These are phyloP conservation scores for Ardeotis arabs DNA, from an alignment of 2,113 vertebrate genomes.

Conservation along the genomic window DNA sequence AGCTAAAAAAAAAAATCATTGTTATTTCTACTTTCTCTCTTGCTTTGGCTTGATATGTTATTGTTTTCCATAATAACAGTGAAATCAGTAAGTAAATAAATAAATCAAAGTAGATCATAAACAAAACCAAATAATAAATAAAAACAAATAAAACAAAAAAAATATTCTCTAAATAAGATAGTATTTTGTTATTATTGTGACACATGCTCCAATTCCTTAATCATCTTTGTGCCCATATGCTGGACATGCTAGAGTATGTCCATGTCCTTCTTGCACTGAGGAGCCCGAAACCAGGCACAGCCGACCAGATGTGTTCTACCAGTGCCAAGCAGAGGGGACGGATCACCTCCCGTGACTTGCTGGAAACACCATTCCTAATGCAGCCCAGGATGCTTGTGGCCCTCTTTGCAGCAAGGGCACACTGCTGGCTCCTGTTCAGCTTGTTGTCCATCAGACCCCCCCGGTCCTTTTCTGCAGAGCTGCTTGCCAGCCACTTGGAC, in stretches of 20 bases:
- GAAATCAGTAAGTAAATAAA: neutral
- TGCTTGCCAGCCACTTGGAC: neutral
- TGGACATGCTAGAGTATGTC: neutral
- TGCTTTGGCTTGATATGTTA: neutral
- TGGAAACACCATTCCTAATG: neutral
- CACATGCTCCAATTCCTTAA: neutral
- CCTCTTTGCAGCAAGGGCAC: neutral
- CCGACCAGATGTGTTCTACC: neutral
- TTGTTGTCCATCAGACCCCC: neutral
- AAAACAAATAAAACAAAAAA: neutral
- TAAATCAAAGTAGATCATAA: neutral
- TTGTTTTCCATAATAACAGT: neutral
- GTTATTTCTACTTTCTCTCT: neutral
- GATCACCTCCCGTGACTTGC: neutral
- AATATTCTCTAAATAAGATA: neutral
- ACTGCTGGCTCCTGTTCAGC: neutral
- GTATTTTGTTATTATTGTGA: neutral
- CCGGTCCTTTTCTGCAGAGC: neutral
- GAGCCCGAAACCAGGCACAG: neutral
- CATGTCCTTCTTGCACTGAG: neutral
- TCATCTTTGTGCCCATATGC: neutral
- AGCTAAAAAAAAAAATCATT: neutral
- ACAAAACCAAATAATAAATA: neutral
- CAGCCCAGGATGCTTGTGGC: neutral
- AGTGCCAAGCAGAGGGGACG: neutral